Percentiles rank a stretch among this genome's conserved stretches.
Evolutionary conservation across 2,888 invertebrate genomes (phyloP).

Genomic region (Cistogaster globosa): DNA sequence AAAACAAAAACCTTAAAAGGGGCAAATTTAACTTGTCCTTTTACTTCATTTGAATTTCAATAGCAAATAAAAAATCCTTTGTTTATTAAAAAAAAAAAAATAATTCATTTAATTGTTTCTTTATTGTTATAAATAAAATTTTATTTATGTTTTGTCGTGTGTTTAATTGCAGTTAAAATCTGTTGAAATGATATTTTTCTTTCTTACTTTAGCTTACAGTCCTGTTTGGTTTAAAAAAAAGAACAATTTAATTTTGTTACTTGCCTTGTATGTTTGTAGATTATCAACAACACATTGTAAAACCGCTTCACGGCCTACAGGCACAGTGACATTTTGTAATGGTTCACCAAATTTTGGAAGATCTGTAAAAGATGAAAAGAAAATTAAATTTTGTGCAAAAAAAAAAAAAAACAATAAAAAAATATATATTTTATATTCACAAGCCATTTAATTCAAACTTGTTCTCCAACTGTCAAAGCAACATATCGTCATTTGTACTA

Average conservation of each 20-base stretch:
- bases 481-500: too few relatives aligned
- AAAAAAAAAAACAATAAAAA: too few relatives aligned
- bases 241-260: background rate
- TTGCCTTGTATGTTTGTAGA: slow-evolving; percentile 87
- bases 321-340: slow-evolving; percentile 87
- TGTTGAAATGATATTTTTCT: slow-evolving; percentile 22
- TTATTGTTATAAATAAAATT: slow-evolving; percentile 45
- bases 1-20: slow-evolving; percentile 42
- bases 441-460: too few relatives aligned
- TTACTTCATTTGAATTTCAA: background rate
- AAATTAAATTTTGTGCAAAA: background rate
- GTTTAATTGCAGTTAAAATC: slow-evolving; percentile 45
- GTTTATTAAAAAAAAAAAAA: background rate
- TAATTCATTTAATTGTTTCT: slow-evolving; percentile 7
- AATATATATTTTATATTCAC: too few relatives aligned
- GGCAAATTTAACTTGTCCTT: background rate
- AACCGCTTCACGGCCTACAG: slow-evolving; percentile 87
- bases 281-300: slow-evolving; percentile 88
- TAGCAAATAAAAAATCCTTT: slow-evolving; percentile 20
- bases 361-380: slow-evolving; percentile 83
- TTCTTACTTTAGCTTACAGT: background rate
- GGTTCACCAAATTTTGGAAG: slow-evolving; percentile 87
- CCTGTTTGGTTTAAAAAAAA: background rate
- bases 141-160: slow-evolving; percentile 22
- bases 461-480: too few relatives aligned